These are phyloP conservation scores for Gambelia wislizenii DNA, from an alignment of 2,797 vertebrate genomes.

Conservation along the genomic window DNA sequence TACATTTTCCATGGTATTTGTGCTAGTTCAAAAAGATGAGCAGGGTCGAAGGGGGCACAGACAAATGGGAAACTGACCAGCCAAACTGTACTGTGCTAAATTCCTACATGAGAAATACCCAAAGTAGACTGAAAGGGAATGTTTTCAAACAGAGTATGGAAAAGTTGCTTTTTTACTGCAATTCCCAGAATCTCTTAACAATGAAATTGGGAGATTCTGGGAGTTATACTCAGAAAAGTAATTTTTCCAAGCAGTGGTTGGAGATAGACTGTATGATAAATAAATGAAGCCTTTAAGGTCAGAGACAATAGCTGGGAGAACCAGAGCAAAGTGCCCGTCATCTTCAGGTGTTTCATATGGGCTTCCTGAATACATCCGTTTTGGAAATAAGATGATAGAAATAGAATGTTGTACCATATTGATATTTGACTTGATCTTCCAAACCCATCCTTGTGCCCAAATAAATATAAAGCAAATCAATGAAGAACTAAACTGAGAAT, in stretches of 20 bases:
- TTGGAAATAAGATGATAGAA: not conserved
- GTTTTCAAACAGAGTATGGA: not conserved
- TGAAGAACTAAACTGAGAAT: not conserved
- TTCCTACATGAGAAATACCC: not conserved
- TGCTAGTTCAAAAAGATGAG: not conserved
- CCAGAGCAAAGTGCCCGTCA: not conserved
- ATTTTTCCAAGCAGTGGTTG: not conserved
- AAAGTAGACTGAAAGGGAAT: not conserved
- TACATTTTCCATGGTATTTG: not conserved
- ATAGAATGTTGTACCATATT: not conserved
- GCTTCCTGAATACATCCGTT: not conserved
- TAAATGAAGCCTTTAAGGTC: not conserved
- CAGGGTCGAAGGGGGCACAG: not conserved
- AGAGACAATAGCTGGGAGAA: no score
- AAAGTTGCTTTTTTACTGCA: no score
- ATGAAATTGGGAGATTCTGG: no score
- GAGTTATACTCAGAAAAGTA: not conserved
- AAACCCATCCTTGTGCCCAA: not conserved
- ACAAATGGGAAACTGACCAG: not conserved
- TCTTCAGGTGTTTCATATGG: not conserved
- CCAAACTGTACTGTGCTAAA: not conserved
- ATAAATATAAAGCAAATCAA: not conserved
- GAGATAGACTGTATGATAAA: not conserved
- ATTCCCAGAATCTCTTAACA: no score
- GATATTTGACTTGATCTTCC: not conserved